Conservation (phyloP, 2,888 invertebrate species). For the Tachystola acroxantha region DNA sequence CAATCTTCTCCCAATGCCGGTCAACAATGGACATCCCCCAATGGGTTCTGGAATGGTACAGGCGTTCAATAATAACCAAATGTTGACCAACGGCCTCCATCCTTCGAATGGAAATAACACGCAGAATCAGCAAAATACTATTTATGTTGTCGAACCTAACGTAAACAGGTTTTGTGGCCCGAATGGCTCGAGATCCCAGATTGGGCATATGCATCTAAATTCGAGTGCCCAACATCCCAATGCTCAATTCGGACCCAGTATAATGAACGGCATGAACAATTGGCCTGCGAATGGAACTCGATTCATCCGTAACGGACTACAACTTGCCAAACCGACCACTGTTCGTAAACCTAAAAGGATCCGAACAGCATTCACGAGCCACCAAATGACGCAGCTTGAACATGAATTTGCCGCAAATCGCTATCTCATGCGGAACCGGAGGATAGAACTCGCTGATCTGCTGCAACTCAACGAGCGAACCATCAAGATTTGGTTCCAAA, state of each 20-base stretch:
- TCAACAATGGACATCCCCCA: not conserved
- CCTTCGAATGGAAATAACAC: slow-evolving; percentile 15
- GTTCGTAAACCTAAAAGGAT: slow-evolving; percentile 78
- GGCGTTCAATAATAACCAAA: slow-evolving; percentile 6
- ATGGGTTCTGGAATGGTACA: slow-evolving; percentile 5
- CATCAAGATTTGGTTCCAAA: slow-evolving; percentile 92
- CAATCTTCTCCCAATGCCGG: not conserved
- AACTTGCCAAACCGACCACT: slow-evolving; percentile 26
- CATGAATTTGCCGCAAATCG: slow-evolving; percentile 83
- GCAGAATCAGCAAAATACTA: slow-evolving; percentile 17
- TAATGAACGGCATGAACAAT: slow-evolving; percentile 15
- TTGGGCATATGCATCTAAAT: slow-evolving; percentile 6
- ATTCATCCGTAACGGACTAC: slow-evolving; percentile 13
- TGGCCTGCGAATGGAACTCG: slow-evolving; percentile 12
- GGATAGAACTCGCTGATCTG: slow-evolving; percentile 78
- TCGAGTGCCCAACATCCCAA: slow-evolving; percentile 11
- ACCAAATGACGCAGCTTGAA: slow-evolving; percentile 86
- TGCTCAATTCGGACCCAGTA: slow-evolving; percentile 15
- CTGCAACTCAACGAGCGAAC: slow-evolving; percentile 44
- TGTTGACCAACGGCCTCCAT: slow-evolving; percentile 15
- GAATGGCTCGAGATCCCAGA: slow-evolving; percentile 3
- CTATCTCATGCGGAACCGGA: slow-evolving; percentile 84
- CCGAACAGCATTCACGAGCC: slow-evolving; percentile 87
- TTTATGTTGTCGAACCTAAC: slow-evolving; percentile 7
- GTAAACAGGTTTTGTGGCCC: not conserved